These are phyloP conservation scores for Ptiloglossa arizonensis DNA, from an alignment of 1,140 invertebrate species.

Conservation along the genomic window DNA sequence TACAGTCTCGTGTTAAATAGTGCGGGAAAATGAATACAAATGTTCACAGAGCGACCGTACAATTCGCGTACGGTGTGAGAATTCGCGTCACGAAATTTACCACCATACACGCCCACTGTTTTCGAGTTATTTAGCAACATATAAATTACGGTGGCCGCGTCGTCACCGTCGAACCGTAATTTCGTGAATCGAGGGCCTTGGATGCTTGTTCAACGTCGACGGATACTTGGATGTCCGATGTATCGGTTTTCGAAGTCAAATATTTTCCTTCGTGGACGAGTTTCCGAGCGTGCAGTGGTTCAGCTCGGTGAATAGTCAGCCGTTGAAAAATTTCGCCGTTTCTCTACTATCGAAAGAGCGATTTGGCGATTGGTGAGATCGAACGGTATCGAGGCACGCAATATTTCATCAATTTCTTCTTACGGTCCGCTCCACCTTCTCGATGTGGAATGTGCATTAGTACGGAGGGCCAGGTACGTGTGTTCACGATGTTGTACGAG, in stretches of 20 bases:
- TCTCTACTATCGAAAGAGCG: not conserved
- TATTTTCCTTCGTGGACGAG: no score
- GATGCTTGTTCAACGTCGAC: not conserved
- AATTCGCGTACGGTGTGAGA: no score
- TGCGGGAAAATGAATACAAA: no score
- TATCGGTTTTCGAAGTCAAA: not conserved
- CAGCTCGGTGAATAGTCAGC: not conserved
- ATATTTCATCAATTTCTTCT: conserved; percentile 26
- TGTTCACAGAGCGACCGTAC: no score
- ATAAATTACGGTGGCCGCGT: not conserved
- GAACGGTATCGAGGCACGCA: not conserved
- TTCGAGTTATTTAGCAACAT: not conserved
- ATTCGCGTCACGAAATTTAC: not conserved
- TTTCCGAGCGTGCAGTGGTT: not conserved
- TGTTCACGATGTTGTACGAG: conserved; percentile 53
- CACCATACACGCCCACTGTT: not conserved
- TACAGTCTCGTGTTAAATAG: no score
- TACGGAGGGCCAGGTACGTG: not conserved
- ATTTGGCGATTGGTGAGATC: not conserved
- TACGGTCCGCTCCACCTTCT: not conserved
- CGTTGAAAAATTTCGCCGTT: not conserved
- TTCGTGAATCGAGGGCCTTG: not conserved
- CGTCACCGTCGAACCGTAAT: not conserved
- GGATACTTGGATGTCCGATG: not conserved
- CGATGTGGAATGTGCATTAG: not conserved